Evolutionary conservation across 2,797 vertebrate genomes (phyloP).

Genomic region (Gambelia wislizenii): DNA sequence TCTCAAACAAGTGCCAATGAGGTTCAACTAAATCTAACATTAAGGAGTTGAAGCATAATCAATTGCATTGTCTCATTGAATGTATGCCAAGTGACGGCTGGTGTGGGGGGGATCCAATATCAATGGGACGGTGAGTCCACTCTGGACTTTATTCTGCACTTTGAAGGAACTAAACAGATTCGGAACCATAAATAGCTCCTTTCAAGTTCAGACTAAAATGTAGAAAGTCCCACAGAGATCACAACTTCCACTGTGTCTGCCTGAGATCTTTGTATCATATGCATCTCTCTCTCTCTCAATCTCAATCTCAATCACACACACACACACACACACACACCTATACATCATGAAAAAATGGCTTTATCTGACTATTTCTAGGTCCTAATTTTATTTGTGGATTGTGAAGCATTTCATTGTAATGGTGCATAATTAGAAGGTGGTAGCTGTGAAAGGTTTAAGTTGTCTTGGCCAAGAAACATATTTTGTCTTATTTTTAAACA

Average conservation of each 20-base stretch:
- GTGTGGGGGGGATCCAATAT: too few relatives aligned
- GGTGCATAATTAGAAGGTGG: neutral
- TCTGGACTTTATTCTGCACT: too few relatives aligned
- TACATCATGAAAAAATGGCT: neutral
- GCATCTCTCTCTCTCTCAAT: neutral
- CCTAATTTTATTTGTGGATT: neutral
- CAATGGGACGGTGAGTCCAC: too few relatives aligned
- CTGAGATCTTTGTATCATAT: neutral
- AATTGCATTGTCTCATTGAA: neutral
- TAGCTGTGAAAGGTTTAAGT: neutral
- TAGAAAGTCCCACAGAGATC: too few relatives aligned
- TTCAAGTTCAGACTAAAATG: too few relatives aligned
- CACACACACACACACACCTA: neutral
- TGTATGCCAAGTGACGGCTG: neutral
- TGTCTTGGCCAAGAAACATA: neutral
- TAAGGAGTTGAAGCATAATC: neutral
- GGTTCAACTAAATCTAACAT: neutral
- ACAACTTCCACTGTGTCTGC: too few relatives aligned
- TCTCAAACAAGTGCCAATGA: neutral
- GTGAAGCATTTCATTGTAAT: neutral
- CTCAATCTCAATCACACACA: too few relatives aligned
- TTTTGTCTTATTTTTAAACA: neutral
- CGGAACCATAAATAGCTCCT: too few relatives aligned
- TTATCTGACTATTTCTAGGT: neutral
- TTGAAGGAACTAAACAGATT: too few relatives aligned